phyloP scores from a whole-genome alignment of 64 coral and sea anemone genomes.

The Dendrophyllia cribrosa region DNA sequence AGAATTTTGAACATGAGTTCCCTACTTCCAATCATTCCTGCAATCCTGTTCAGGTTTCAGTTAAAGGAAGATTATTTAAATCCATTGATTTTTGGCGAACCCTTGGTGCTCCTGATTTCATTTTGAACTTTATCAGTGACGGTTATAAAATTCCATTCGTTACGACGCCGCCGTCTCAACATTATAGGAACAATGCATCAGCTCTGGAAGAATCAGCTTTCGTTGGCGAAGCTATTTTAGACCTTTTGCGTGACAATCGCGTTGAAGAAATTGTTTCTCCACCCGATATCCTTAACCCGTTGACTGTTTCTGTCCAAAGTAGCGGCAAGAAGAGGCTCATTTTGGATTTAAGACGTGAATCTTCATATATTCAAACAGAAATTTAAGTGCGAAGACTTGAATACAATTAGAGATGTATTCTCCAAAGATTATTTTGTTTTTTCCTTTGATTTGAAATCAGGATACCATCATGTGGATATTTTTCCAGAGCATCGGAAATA shows the following conservation, averaged over 20 bases:
- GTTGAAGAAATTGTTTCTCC: neutral
- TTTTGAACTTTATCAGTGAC: neutral
- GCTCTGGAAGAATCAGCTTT: neutral
- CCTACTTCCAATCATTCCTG: too few relatives aligned
- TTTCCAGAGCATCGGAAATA: conserved; percentile 28
- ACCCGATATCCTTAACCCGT: conserved; percentile 22
- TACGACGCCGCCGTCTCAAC: neutral
- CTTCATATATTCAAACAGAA: conserved; percentile 20
- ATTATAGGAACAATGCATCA: neutral
- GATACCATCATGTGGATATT: conserved; percentile 55
- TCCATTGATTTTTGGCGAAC: neutral
- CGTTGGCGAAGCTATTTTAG: conserved; percentile 9
- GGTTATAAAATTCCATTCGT: neutral
- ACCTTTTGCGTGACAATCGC: neutral
- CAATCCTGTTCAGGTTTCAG: neutral
- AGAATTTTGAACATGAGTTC: too few relatives aligned
- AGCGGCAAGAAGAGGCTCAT: conserved; percentile 30
- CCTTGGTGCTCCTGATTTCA: neutral
- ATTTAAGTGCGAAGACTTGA: conserved; percentile 12
- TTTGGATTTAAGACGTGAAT: conserved; percentile 31
- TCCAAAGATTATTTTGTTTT: neutral
- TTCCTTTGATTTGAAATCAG: conserved; percentile 46
- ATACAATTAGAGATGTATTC: neutral
- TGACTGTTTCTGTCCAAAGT: conserved; percentile 7
- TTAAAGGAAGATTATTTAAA: neutral